These are phyloP conservation scores for Eufriesea mexicana DNA, from an alignment of 1,140 invertebrate species.

Conservation along the genomic window DNA sequence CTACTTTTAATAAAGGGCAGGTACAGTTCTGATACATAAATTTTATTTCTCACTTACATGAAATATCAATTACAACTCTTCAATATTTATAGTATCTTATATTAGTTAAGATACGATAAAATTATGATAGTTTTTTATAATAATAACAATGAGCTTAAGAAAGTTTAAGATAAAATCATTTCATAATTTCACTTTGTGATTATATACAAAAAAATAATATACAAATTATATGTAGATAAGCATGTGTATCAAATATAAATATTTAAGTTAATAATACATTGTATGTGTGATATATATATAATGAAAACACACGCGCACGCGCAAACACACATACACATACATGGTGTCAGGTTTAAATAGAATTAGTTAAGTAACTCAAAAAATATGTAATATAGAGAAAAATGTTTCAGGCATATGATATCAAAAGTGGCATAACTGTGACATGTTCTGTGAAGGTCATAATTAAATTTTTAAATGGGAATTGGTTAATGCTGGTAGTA, in stretches of 20 bases:
- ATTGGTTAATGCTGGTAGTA: too few relatives aligned
- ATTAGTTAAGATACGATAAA: neutral
- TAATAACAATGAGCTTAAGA: neutral
- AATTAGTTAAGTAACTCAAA: too few relatives aligned
- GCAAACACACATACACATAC: too few relatives aligned
- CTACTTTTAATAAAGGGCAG: constrained; percentile 58
- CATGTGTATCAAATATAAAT: neutral
- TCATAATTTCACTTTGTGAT: neutral
- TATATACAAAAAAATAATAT: neutral
- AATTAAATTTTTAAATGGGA: too few relatives aligned
- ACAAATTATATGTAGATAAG: neutral
- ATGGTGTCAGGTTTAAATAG: too few relatives aligned
- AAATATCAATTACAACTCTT: neutral
- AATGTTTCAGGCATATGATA: too few relatives aligned
- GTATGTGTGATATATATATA: too few relatives aligned
- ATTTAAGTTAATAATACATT: neutral
- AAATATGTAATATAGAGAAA: too few relatives aligned
- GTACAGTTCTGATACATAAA: constrained; percentile 30
- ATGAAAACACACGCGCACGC: too few relatives aligned
- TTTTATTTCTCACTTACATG: constrained; percentile 6
- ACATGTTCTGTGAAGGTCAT: too few relatives aligned
- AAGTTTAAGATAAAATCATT: neutral
- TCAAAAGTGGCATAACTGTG: too few relatives aligned
- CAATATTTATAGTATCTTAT: neutral
- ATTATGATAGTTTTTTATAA: neutral